phyloP scores from a whole-genome alignment of 2,113 vertebrate genomes.

The Kryptolebias marmoratus region DNA sequence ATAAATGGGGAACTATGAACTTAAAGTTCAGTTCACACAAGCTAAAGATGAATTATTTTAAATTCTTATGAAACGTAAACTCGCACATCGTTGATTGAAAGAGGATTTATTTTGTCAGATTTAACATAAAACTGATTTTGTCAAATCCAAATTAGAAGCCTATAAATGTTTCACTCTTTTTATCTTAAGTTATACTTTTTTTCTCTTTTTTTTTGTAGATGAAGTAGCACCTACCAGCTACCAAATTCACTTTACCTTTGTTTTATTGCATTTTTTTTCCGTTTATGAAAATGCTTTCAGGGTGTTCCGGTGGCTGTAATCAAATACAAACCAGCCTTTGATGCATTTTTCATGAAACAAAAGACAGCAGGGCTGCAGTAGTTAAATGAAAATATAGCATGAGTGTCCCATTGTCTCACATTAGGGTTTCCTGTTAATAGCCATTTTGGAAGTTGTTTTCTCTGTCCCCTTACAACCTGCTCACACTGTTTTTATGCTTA shows the following conservation, averaged over 20 bases:
- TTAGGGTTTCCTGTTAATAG: constrained; percentile 49
- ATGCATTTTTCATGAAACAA: constrained; percentile 32
- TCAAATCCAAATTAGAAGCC: neutral
- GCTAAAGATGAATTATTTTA: no score
- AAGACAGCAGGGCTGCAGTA: constrained; percentile 18
- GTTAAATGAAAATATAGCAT: constrained; percentile 39
- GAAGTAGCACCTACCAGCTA: neutral
- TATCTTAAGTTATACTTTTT: neutral
- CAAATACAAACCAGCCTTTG: constrained; percentile 28
- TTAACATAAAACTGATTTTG: neutral
- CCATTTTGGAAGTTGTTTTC: constrained; percentile 46
- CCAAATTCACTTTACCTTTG: constrained; percentile 7
- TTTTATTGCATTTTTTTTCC: constrained; percentile 10
- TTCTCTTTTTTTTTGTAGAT: neutral
- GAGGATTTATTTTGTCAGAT: neutral
- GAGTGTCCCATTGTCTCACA: constrained; percentile 53
- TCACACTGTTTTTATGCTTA: constrained; percentile 23
- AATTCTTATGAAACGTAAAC: no score
- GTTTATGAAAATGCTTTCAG: constrained; percentile 19
- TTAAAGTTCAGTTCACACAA: no score
- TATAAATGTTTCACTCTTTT: neutral
- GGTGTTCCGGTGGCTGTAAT: constrained; percentile 20
- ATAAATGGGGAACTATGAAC: no score
- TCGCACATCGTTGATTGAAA: neutral
- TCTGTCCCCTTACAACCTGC: constrained; percentile 38